Evolutionary conservation across 2,113 vertebrate species (phyloP).

Genomic region (Labrus mixtus): DNA sequence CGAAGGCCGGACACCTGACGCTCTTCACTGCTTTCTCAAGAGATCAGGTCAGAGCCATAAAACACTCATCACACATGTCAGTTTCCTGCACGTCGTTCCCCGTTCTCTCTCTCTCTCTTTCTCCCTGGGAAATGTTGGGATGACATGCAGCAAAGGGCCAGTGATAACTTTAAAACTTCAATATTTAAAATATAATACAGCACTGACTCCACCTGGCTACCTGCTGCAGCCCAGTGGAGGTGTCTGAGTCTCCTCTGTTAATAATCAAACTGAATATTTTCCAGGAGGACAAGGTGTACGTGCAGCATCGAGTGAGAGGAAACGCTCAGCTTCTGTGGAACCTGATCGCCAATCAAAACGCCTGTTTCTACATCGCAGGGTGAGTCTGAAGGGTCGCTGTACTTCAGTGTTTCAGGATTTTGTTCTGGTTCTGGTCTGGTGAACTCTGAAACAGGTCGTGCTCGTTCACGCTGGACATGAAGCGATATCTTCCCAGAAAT

Average conservation of each 20-base stretch:
- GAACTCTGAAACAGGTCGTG: too few species aligned
- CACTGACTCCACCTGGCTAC: not conserved
- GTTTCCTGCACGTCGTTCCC: too few species aligned
- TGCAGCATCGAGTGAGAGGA: constrained; percentile 91
- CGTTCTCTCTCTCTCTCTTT: too few species aligned
- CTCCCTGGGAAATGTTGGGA: too few species aligned
- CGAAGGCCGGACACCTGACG: constrained; percentile 78
- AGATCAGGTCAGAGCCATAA: constrained; percentile 88
- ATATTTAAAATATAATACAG: too few species aligned
- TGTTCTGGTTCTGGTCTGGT: too few species aligned
- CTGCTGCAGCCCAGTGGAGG: not conserved
- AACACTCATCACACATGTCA: not conserved
- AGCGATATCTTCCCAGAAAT: too few species aligned
- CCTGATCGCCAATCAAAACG: constrained; percentile 80
- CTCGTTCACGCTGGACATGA: too few species aligned
- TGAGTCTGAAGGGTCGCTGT: constrained; percentile 69
- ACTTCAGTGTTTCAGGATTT: too few species aligned
- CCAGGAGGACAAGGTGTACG: constrained; percentile 93
- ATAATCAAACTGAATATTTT: not conserved
- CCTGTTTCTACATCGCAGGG: constrained; percentile 93
- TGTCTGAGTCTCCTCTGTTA: not conserved
- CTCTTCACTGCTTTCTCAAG: constrained; percentile 94
- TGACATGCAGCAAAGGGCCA: too few species aligned
- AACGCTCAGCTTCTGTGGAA: constrained; percentile 87
- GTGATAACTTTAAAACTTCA: too few species aligned